A percentile compares a stretch with the other conserved stretches of the same genome.
phyloP scores from a whole-genome alignment of 2,888 invertebrate species.

The Nemotelus pantherinus region DNA sequence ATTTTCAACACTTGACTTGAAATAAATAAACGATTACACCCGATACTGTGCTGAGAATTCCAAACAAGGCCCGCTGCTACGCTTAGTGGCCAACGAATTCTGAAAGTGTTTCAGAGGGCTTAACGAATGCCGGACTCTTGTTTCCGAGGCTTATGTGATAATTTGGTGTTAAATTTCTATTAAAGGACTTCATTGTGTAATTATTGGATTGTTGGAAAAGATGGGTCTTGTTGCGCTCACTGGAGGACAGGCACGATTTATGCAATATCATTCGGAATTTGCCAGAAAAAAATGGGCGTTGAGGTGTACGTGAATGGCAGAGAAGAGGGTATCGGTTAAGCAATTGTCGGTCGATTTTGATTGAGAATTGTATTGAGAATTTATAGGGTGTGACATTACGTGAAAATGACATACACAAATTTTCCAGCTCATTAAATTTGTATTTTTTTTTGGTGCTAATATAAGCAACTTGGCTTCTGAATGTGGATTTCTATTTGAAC shows the following conservation, averaged over 20 bases:
- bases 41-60: too few species aligned
- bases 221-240: background rate
- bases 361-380: too few species aligned
- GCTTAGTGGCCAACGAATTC: too few species aligned
- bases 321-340: too few species aligned
- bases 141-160: slow-evolving; percentile 51
- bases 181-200: slow-evolving; percentile 52
- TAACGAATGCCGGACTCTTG: background rate
- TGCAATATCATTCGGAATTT: background rate
- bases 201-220: slow-evolving; percentile 39
- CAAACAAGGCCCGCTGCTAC: too few species aligned
- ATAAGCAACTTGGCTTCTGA: too few species aligned
- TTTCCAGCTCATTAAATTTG: slow-evolving; percentile 45
- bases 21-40: slow-evolving; percentile 21
- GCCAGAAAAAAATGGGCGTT: background rate
- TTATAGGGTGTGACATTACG: too few species aligned
- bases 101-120: too few species aligned
- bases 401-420: slow-evolving; percentile 43
- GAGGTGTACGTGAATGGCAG: too few species aligned
- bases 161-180: slow-evolving; percentile 57
- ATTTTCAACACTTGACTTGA: slow-evolving; percentile 48
- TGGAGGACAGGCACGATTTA: background rate
- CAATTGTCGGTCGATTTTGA: too few species aligned
- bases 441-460: too few species aligned
- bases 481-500: too few species aligned